Evolutionary conservation across 2,888 invertebrate species (phyloP).

Genomic region (Erpobdella octoculata): DNA sequence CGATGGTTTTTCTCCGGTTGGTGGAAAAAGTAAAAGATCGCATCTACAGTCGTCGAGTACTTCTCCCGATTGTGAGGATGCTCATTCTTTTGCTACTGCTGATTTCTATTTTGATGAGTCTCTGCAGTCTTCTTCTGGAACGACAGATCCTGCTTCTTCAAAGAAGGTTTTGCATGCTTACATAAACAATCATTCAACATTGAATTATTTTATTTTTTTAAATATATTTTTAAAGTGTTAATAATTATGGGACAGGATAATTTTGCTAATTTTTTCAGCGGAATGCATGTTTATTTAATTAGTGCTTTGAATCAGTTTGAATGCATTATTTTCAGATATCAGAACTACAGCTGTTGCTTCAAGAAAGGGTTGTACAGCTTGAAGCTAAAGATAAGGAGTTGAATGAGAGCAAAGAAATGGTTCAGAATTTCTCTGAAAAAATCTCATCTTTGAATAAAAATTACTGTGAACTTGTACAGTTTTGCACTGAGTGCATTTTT

Average conservation of each 20-base stretch:
- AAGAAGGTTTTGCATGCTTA: constrained; percentile 31
- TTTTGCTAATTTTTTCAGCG: too few species aligned
- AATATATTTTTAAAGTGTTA: too few species aligned
- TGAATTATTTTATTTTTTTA: neutral
- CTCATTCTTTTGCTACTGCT: constrained; percentile 66
- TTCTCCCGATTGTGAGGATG: constrained; percentile 40
- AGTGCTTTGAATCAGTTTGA: neutral
- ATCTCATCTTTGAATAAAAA: neutral
- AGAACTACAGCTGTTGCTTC: constrained; percentile 52
- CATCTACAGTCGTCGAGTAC: neutral
- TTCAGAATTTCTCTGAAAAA: neutral
- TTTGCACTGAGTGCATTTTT: constrained; percentile 5
- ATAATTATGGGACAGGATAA: too few species aligned
- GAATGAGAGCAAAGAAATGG: neutral
- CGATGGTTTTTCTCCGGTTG: neutral
- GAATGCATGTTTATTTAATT: too few species aligned
- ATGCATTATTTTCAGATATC: constrained; percentile 35
- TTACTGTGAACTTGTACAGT: constrained; percentile 11
- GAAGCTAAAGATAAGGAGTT: constrained; percentile 44
- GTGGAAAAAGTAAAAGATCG: neutral
- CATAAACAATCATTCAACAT: too few species aligned
- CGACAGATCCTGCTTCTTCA: constrained; percentile 52
- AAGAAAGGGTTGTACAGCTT: constrained; percentile 55
- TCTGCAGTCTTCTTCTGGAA: constrained; percentile 69
- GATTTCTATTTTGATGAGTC: constrained; percentile 84